A percentile compares a stretch with the other conserved stretches of the same genome.
phyloP scores from a whole-genome alignment of 2,888 invertebrate species.

The Stomorhina lunata region DNA sequence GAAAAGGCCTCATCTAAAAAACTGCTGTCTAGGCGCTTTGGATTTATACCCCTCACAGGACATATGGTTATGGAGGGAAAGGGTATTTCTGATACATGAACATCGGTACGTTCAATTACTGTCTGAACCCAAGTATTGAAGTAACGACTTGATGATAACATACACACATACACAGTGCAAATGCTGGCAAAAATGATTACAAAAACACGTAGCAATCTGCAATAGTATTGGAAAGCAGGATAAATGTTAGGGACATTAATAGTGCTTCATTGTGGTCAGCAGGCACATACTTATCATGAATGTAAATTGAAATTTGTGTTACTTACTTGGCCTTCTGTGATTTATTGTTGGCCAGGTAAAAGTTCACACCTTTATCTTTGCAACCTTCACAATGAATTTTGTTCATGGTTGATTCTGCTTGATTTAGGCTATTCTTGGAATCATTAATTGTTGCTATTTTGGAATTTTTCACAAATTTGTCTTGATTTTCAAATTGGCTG shows the following conservation, averaged over 20 bases:
- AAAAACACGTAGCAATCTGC: slow-evolving; percentile 65
- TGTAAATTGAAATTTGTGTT: not conserved
- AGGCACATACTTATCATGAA: not conserved
- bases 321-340: slow-evolving; percentile 22
- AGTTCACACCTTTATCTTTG: slow-evolving; percentile 12
- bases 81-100: slow-evolving; percentile 73
- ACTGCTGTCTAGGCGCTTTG: not conserved
- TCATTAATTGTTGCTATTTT: not conserved
- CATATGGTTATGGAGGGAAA: slow-evolving; percentile 74
- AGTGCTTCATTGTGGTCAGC: not conserved
- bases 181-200: slow-evolving; percentile 60
- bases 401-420: not conserved
- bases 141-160: slow-evolving; percentile 71
- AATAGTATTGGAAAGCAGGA: too few species aligned
- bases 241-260: not conserved
- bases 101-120: slow-evolving; percentile 73
- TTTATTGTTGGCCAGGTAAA: slow-evolving; percentile 17
- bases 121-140: slow-evolving; percentile 74
- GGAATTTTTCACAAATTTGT: not conserved
- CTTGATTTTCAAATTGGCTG: not conserved
- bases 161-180: slow-evolving; percentile 69
- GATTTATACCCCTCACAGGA: slow-evolving; percentile 63
- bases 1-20: too few species aligned
- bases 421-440: not conserved
- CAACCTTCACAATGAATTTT: not conserved